These are phyloP conservation scores for Thymallus thymallus DNA, from an alignment of 2,113 vertebrate species.

Conservation along the genomic window DNA sequence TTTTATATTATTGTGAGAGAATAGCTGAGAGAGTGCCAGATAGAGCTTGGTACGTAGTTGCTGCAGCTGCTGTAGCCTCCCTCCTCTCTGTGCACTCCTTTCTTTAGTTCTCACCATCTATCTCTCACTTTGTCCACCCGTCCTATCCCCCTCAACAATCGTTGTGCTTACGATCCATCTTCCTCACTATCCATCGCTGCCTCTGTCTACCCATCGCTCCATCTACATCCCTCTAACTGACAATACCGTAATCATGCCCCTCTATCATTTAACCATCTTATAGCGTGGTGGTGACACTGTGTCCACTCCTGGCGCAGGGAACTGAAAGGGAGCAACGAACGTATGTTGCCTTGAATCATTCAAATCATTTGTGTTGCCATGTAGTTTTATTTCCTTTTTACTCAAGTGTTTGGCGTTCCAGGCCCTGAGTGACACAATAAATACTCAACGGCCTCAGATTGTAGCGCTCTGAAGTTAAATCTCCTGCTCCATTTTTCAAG, in stretches of 20 bases:
- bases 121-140: conserved; percentile 25
- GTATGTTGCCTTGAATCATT: not conserved
- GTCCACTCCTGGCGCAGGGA: not conserved
- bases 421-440: not conserved
- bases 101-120: conserved; percentile 40
- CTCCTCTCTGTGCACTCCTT: conserved; percentile 33
- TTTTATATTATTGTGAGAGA: conserved; percentile 21
- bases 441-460: conserved; percentile 1
- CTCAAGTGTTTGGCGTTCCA: not conserved
- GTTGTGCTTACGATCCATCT: conserved; percentile 38
- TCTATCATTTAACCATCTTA: conserved; percentile 22
- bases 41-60: conserved; percentile 22
- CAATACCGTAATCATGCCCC: conserved; percentile 12
- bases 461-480: not conserved
- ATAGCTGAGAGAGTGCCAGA: conserved; percentile 35
- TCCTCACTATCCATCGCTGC: conserved; percentile 30
- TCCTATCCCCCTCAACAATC: conserved; percentile 33
- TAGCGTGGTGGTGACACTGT: not conserved
- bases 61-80: not conserved
- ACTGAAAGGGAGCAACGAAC: not conserved
- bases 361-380: not conserved
- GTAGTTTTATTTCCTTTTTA: not conserved
- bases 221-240: conserved; percentile 40
- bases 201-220: conserved; percentile 18
- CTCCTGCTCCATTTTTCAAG: not conserved